Evolutionary conservation across 2,797 vertebrate species (phyloP), one percentile per base, ranked within the genome.

Genomic region (Poecilia picta): DNA sequence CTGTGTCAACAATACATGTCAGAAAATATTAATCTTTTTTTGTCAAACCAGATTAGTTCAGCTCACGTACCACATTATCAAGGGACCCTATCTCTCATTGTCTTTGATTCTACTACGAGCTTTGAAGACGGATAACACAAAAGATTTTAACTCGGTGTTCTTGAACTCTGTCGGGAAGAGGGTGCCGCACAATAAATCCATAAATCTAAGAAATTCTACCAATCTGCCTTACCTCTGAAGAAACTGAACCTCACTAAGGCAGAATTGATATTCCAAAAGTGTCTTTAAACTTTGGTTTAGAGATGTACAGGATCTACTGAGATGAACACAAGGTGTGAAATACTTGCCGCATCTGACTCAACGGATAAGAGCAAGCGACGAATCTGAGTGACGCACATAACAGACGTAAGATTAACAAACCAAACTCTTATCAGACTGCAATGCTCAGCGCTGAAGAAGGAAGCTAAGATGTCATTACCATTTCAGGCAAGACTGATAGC

Each of bases 51-150:
- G 77, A 93, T 92, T 88, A 89, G 82, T 88, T 90, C 85, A 80
- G 76, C 81, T 82, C 84, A 83, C 80, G 78, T 90, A 80, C 73
- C 74, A 41, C 25, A 47, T 82, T 93, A 93, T 95, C 92, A 83
- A 74, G 82, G 75, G 73, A 86, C 75, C 81, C 84, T 79, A 94
- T 95, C 93, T 90, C 80, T 85, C 89, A 89, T 91, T 89, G 90
- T 90, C 88, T 95, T 93, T 94, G 89, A 94, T 93, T 93, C 79
- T 79, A 81, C 81, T 87, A 86, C 73, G 85, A 90, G 93, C 92
- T 94, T 93, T 94, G 83, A 91, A 94, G 93, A 95, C 81, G 89
- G 86, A 88, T 79, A 89, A 86, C 85, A 87, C 84, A 81, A 80
- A 78, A 64, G 74, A 70, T 82, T 84, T 86, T 85, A 76, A 85